phyloP scores from a whole-genome alignment of 2,797 vertebrate species.

The Todus mexicanus region DNA sequence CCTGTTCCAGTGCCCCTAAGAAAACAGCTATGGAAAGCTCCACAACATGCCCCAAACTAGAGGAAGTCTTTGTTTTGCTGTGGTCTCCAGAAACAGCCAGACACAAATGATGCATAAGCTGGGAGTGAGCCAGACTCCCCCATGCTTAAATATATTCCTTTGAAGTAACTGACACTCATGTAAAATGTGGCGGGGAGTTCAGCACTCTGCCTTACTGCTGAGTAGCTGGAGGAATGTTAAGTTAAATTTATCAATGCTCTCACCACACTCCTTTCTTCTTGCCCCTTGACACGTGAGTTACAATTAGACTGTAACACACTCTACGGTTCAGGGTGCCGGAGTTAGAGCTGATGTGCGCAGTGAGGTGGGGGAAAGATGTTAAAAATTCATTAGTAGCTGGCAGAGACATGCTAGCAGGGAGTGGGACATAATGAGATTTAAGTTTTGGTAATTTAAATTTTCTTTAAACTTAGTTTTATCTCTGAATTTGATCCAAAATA shows the following conservation, averaged over 20 bases:
- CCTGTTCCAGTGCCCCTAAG: neutral
- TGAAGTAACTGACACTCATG: slow-evolving; percentile 40
- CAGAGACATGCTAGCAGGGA: slow-evolving; percentile 21
- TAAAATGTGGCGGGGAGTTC: slow-evolving; percentile 26
- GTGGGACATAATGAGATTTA: slow-evolving; percentile 30
- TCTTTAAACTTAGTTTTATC: neutral
- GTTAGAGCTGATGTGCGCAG: neutral
- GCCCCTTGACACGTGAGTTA: slow-evolving; percentile 47
- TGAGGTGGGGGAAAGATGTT: slow-evolving; percentile 27
- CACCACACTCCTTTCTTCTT: slow-evolving; percentile 31
- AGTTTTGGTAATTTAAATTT: slow-evolving; percentile 27
- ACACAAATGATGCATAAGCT: slow-evolving; percentile 44
- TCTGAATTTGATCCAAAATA: neutral
- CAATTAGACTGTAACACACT: neutral
- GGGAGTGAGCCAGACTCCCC: slow-evolving; percentile 3
- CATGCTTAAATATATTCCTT: slow-evolving; percentile 19
- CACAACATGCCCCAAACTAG: neutral
- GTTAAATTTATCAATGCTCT: slow-evolving; percentile 32
- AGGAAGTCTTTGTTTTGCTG: slow-evolving; percentile 18
- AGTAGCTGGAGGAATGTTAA: slow-evolving; percentile 35
- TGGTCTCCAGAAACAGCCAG: slow-evolving; percentile 12
- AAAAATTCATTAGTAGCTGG: slow-evolving; percentile 59
- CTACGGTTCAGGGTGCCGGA: neutral
- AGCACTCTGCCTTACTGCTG: neutral
- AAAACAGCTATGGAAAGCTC: neutral